Evolutionary conservation across 2,888 invertebrate species (phyloP), one percentile per base, ranked within the genome.

Genomic region (Cheilosia scutellata): DNA sequence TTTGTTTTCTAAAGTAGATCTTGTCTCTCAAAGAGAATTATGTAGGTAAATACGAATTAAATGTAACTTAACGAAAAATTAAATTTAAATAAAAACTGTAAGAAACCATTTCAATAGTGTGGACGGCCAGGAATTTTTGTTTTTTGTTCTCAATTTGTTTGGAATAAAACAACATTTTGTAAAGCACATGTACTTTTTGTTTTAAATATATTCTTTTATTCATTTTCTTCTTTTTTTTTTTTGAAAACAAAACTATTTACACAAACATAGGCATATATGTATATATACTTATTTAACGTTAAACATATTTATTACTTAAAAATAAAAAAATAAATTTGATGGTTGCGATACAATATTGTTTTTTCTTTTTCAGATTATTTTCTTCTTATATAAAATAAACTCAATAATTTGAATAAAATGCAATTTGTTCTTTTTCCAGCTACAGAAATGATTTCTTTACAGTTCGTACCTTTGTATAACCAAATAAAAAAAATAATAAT

Each of bases 371-470:
- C 16, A 37, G 13, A 33, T 74, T 44, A 51, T 20, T 42, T 27
- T 70, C 68, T 25, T 76, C 66, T 84, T 82, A 82, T 25, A 77
- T 37, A 77, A 84, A 76, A 84, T 65, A 68, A 77, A 63, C 65
- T 79, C 68, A 76, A 58, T 57, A 58, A 76, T 42, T 33, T 66
- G n/a, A 49, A 44, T 29, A 27, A 25, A 47, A 16, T 16, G 74
- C 60, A 27, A 70, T 57, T 55, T 63, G 62, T 27, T 33, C 71
- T 63, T 27, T 68, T 77, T 87, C 83, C 87, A 88, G 84, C 87
- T 88, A 88, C 87, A 89, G 89, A 90, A 89, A 90, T 90, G 89
- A 90, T 90, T 90, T 89, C 89, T 89, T 89, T 88, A 89, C 88
- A 88, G 88, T 88, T 89, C 68, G 63, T 71, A 58, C 40, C 55